A percentile compares a stretch with the other conserved stretches of the same genome.
These are phyloP conservation scores for Steinernema feltiae DNA, from an alignment of 1,140 invertebrate genomes.

Conservation along the genomic window DNA sequence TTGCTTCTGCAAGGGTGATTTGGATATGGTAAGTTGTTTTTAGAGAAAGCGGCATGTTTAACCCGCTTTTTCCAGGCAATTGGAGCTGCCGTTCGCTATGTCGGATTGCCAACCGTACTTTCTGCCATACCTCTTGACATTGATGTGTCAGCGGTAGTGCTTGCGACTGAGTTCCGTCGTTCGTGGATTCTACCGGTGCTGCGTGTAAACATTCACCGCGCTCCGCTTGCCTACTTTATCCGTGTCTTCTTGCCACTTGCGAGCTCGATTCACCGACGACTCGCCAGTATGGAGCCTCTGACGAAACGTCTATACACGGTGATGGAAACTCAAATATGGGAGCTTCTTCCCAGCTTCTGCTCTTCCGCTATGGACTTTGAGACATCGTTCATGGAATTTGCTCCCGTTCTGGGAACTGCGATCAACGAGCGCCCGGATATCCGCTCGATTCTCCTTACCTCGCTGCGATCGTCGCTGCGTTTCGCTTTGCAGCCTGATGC, in stretches of 20 bases:
- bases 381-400: slow-evolving; percentile 66
- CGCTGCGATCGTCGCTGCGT: slow-evolving; percentile 59
- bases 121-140: slow-evolving; percentile 38
- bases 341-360: slow-evolving; percentile 80
- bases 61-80: slow-evolving; percentile 35
- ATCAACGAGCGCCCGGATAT: slow-evolving; percentile 60
- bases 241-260: slow-evolving; percentile 75
- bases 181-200: slow-evolving; percentile 82
- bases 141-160: slow-evolving; percentile 47
- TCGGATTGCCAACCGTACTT: slow-evolving; percentile 38
- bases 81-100: slow-evolving; percentile 40
- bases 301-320: slow-evolving; percentile 33
- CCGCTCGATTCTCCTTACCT: slow-evolving; percentile 59
- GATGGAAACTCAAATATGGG: slow-evolving; percentile 73
- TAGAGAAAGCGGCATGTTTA: not conserved
- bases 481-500: slow-evolving; percentile 35
- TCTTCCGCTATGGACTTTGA: slow-evolving; percentile 73
- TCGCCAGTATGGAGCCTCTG: slow-evolving; percentile 29
- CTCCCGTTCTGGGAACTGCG: slow-evolving; percentile 72
- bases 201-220: slow-evolving; percentile 71
- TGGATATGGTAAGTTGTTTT: slow-evolving; percentile 38
- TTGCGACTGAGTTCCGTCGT: slow-evolving; percentile 67
- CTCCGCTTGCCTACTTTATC: slow-evolving; percentile 75
- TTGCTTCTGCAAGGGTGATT: slow-evolving; percentile 40
- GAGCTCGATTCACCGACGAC: slow-evolving; percentile 30